A percentile compares a stretch with the other conserved stretches of the same genome.
Conservation (phyloP, 2,113 vertebrate genomes). For the Grammomys dolichurus region DNA sequence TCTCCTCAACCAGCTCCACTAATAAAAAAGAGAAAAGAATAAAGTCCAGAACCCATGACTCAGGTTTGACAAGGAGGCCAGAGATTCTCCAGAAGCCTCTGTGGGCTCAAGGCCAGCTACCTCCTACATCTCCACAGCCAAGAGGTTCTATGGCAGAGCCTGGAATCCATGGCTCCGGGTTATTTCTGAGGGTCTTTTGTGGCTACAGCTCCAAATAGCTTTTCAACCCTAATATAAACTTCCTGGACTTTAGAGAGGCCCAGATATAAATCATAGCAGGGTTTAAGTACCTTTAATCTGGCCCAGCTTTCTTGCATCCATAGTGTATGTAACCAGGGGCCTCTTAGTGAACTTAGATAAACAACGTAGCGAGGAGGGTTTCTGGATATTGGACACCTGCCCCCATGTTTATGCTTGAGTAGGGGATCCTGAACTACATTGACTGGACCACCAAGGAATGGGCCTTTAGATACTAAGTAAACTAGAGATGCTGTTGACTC, state of each 20-base stretch:
- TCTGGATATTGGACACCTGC: constrained; percentile 35
- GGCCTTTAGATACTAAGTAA: constrained; percentile 17
- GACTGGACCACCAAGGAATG: neutral
- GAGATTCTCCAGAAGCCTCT: neutral
- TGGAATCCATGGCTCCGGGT: fast-evolving
- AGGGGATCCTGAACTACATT: neutral
- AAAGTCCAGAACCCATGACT: constrained; percentile 47
- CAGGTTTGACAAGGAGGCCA: neutral
- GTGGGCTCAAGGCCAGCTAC: neutral
- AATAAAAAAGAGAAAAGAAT: neutral
- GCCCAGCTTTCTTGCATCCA: neutral
- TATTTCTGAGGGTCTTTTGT: neutral
- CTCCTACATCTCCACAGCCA: neutral
- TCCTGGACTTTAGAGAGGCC: constrained; percentile 40
- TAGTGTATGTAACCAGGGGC: constrained; percentile 25
- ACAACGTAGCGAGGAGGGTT: constrained; percentile 27
- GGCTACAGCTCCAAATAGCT: constrained; percentile 9
- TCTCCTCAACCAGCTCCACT: neutral
- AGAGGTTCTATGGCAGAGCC: neutral
- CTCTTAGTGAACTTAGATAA: constrained; percentile 50
- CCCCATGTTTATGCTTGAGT: neutral
- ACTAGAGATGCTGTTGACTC: constrained; percentile 4
- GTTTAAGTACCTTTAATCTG: constrained; percentile 49
- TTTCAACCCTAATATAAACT: constrained; percentile 41
- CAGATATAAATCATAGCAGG: constrained; percentile 55